Evolutionary conservation across 1,140 invertebrate genomes (phyloP).

Genomic region (Bombus ignitus): DNA sequence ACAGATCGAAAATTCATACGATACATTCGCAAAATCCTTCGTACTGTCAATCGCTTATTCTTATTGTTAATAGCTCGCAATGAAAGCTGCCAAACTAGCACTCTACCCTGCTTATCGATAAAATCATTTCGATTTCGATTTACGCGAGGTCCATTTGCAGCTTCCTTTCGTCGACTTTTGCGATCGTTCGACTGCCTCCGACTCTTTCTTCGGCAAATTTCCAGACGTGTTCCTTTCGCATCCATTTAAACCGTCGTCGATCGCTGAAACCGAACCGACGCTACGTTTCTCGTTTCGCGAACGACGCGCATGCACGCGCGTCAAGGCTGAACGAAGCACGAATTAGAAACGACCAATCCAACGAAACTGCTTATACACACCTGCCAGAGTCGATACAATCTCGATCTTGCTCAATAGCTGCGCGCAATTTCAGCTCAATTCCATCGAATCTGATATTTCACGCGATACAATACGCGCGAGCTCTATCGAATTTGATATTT

Average conservation of each 20-base stretch:
- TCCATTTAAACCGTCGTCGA: not conserved
- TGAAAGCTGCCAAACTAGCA: not conserved
- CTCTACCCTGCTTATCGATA: not conserved
- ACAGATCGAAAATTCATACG: no score
- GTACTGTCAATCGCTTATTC: not conserved
- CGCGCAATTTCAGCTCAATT: no score
- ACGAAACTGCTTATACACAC: not conserved
- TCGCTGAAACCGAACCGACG: not conserved
- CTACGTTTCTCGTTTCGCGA: not conserved
- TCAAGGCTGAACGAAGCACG: no score
- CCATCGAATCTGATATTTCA: no score
- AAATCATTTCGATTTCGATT: constrained; percentile 1
- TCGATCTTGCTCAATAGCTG: no score
- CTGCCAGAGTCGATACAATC: no score
- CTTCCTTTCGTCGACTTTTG: not conserved
- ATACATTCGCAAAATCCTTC: not conserved
- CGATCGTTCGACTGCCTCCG: not conserved
- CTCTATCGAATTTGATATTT: no score
- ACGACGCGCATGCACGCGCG: not conserved
- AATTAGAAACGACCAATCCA: not conserved
- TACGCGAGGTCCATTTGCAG: not conserved
- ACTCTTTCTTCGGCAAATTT: constrained; percentile 2
- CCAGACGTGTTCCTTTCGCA: not conserved
- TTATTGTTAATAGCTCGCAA: not conserved
- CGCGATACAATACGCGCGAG: no score